Evolutionary conservation across 2,888 invertebrate species (phyloP), one percentile per base, ranked within the genome.

Genomic region (Yponomeuta cagnagella): DNA sequence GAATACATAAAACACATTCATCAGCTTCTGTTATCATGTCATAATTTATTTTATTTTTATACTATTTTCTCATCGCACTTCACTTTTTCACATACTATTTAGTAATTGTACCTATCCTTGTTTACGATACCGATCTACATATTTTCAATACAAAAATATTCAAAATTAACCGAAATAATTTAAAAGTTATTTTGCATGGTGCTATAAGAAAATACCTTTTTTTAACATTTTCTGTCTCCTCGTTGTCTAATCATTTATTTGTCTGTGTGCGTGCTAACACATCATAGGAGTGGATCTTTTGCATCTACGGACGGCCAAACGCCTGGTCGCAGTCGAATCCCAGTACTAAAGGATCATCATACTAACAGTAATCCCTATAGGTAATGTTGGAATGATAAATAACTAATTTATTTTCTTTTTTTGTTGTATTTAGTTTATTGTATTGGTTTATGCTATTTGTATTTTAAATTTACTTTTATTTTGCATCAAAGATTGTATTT

Each of bases 261-360:
- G 82, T 85, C 80, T 88, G 81, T 88, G 81, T 86, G 84, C 86
- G 88, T 84, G 89, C 91, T 91, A 91, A 90, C 87, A 82, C 85
- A 79, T 79, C 84, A 77, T 86, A 92, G 92, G 88, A 91, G 92
- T 83, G 91, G 92, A 80, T 92, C 92, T 81, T 91, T 92, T 85
- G 90, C 87, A 77, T 91, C 90, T 73, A 87, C 86, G 79, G 92
- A 92, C 52, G 91, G 90, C 82, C 90, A 90, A 83, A 91, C 92
- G 72, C 91, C 91, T 76, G 85, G 90, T 80, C 82, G 89, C 77
- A 92, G 92, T 85, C 92, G 91, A 82, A 92, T 92, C 76, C 92
- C 92, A 74, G 87, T 92, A 78, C 85, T 87, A 80, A 92, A 90
- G 90, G 91, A 91, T 78, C 89, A 89, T 79, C 87, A 83, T 86